These are phyloP conservation scores for Noturus placidus DNA, from an alignment of 2,113 vertebrate genomes.

Conservation along the genomic window DNA sequence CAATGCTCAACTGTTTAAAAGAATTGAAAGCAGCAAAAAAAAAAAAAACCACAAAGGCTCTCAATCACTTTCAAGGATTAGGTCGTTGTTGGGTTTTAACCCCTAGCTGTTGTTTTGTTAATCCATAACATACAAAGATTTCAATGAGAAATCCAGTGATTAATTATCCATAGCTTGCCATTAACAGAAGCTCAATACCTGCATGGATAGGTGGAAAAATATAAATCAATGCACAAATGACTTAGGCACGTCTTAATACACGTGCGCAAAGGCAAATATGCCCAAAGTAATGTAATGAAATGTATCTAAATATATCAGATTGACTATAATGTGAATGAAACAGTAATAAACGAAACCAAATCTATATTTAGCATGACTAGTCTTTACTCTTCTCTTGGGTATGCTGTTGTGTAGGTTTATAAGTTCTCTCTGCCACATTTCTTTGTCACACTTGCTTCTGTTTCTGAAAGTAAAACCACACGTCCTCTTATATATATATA, in stretches of 20 bases:
- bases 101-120: background rate
- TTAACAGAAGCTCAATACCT: constrained; percentile 13
- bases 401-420: background rate
- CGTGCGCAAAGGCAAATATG: background rate
- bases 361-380: background rate
- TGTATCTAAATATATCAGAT: background rate
- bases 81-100: background rate
- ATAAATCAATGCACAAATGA: background rate
- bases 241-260: background rate
- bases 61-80: background rate
- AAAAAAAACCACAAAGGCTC: background rate
- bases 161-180: constrained; percentile 7
- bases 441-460: background rate
- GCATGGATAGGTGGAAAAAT: background rate
- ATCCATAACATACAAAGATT: background rate
- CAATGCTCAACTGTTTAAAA: constrained; percentile 9
- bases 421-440: background rate
- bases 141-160: constrained; percentile 13
- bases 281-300: background rate
- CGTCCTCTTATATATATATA: too few species aligned
- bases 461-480: background rate
- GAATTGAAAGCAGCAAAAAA: constrained; percentile 15
- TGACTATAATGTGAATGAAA: background rate
- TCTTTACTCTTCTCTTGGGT: background rate
- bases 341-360: background rate